Evolutionary conservation across 2,113 vertebrate species (phyloP).

Genomic region (Lucifuga dentata): DNA sequence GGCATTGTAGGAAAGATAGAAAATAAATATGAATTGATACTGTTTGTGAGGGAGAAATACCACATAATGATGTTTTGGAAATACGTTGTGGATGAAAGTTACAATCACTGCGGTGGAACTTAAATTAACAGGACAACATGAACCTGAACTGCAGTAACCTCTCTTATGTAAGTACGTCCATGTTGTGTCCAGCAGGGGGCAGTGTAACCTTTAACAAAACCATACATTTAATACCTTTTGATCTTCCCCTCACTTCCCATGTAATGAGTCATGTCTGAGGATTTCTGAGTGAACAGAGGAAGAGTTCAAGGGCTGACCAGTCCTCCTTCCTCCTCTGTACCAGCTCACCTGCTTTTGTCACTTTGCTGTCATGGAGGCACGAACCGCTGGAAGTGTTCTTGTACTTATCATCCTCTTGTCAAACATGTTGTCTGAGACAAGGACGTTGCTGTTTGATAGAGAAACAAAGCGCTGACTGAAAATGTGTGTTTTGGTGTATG

Average conservation of each 20-base stretch:
- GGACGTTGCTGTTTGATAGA: neutral
- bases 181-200: constrained; percentile 65
- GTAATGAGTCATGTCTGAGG: constrained; percentile 70
- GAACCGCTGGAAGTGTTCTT: too few relatives aligned
- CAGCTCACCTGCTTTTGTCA: constrained; percentile 38
- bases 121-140: neutral
- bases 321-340: constrained; percentile 23
- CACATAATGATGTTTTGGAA: too few relatives aligned
- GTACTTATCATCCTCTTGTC: constrained; percentile 19
- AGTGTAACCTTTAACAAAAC: constrained; percentile 34
- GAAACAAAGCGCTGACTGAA: constrained; percentile 1
- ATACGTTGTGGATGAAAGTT: too few relatives aligned
- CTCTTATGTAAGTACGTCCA: constrained; percentile 27
- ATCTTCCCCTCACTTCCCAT: constrained; percentile 48
- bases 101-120: too few relatives aligned
- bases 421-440: constrained; percentile 8
- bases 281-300: constrained; percentile 50
- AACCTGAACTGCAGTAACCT: constrained; percentile 8
- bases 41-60: too few relatives aligned
- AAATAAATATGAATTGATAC: too few relatives aligned
- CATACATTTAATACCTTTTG: neutral
- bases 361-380: too few relatives aligned
- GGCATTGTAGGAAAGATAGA: too few relatives aligned
- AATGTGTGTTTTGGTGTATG: neutral
- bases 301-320: constrained; percentile 46